A percentile compares a stretch with the other conserved stretches of the same genome.
phyloP scores from a whole-genome alignment of 2,113 vertebrate species.

The Pterophyllum scalare region DNA sequence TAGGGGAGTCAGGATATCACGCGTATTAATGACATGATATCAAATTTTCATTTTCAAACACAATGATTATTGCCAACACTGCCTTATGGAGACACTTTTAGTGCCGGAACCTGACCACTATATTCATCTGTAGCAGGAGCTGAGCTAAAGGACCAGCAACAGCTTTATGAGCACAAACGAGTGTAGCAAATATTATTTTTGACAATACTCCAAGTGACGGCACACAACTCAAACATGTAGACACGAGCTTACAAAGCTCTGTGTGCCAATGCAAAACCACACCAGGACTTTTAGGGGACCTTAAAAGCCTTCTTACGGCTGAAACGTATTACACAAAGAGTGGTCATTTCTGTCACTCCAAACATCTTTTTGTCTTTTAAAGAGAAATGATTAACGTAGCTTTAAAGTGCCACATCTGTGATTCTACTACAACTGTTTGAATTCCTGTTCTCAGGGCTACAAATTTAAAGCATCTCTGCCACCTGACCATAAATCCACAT shows the following conservation, averaged over 20 bases:
- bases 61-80: background rate
- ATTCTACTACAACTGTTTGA: background rate
- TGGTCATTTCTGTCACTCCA: background rate
- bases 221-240: background rate
- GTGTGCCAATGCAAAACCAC: too few relatives aligned
- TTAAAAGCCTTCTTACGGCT: background rate
- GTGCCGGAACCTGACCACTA: background rate
- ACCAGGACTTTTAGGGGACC: too few relatives aligned
- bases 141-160: fast-evolving
- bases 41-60: background rate
- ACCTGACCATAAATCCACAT: constrained; percentile 35
- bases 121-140: background rate
- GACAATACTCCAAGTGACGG: background rate
- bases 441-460: background rate
- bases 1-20: background rate
- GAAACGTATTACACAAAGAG: background rate
- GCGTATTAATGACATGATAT: background rate
- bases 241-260: too few relatives aligned
- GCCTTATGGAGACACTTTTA: background rate
- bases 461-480: background rate
- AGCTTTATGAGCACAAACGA: background rate
- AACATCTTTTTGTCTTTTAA: background rate
- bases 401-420: background rate
- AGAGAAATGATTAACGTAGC: background rate
- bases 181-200: background rate